phyloP scores from a whole-genome alignment of 2,113 vertebrate species.

The Oreotrochilus melanogaster region DNA sequence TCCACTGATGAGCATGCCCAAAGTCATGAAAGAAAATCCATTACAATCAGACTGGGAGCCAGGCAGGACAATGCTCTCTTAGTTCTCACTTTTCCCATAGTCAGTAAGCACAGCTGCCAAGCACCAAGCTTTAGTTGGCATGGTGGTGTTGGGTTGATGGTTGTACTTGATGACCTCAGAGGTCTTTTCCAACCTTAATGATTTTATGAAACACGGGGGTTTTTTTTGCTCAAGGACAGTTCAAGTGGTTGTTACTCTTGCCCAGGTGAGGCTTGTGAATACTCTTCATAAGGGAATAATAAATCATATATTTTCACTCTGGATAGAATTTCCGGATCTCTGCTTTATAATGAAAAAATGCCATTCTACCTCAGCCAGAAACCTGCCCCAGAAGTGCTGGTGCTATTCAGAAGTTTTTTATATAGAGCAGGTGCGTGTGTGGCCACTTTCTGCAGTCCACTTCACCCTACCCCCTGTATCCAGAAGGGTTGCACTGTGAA shows the following conservation, averaged over 20 bases:
- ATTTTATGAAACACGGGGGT: background rate
- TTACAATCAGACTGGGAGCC: too few species aligned
- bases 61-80: background rate
- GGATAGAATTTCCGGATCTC: background rate
- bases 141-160: too few species aligned
- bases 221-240: background rate
- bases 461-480: background rate
- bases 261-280: background rate
- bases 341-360: background rate
- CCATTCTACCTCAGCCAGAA: background rate
- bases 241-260: background rate
- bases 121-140: background rate
- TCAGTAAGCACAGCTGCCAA: background rate
- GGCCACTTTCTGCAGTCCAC: background rate
- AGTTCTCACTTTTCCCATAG: background rate
- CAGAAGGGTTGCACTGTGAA: background rate
- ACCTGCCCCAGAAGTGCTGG: background rate
- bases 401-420: background rate
- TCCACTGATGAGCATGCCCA: background rate
- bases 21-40: background rate
- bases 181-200: too few species aligned
- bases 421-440: accelerated
- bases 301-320: background rate
- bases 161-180: too few species aligned
- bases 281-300: background rate